Conservation (phyloP, 2,113 vertebrate species). For the Nothocercus julius region DNA sequence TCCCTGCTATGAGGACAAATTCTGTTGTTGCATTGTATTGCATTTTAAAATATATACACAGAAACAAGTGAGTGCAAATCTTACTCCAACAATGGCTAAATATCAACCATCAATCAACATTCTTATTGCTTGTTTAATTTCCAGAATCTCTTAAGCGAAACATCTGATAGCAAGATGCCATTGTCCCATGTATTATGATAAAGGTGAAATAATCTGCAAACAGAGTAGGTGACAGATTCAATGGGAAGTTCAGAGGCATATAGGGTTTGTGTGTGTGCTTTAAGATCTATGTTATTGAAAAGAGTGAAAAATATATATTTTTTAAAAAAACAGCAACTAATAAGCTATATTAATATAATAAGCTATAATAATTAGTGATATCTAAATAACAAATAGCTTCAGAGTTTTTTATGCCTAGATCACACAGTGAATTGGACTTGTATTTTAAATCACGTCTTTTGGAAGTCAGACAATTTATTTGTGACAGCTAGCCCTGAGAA, state of each 20-base stretch:
- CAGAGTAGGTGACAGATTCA: background rate
- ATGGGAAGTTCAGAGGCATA: background rate
- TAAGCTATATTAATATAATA: no score
- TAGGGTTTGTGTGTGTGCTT: background rate
- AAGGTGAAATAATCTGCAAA: background rate
- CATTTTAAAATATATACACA: background rate
- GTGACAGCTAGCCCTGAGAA: slow-evolving; percentile 31
- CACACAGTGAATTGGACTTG: background rate
- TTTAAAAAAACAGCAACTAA: slow-evolving; percentile 30
- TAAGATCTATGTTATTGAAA: background rate
- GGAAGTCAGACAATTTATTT: slow-evolving; percentile 57
- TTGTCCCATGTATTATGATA: background rate
- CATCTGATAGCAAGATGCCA: background rate
- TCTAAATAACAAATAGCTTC: background rate
- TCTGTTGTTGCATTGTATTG: background rate
- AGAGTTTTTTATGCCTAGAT: background rate
- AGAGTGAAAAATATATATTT: background rate
- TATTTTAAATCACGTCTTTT: slow-evolving; percentile 62
- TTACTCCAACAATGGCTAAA: background rate
- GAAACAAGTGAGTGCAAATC: background rate
- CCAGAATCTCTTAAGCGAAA: background rate
- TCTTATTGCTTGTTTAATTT: background rate
- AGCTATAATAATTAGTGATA: slow-evolving; percentile 34
- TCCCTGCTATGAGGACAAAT: background rate
- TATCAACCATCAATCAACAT: background rate